Evolutionary conservation across 1,140 invertebrate species (phyloP), one percentile per base, ranked within the genome.

Genomic region (Aleiodes sp.): DNA sequence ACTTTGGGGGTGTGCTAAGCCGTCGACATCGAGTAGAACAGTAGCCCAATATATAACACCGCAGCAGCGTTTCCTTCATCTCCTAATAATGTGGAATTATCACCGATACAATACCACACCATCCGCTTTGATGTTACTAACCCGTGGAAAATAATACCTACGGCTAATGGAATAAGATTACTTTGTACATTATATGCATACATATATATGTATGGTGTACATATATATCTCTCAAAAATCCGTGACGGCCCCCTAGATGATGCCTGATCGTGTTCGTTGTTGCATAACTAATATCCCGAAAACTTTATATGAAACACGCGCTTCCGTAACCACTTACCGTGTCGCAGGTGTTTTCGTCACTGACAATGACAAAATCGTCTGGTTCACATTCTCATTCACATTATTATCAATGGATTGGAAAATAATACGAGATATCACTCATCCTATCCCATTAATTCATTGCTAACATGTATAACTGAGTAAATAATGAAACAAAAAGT

Each of bases 21-120:
- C 28, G 24, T 28, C 28, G 52, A 29, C 46, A 26, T 6, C 16
- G 7, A 52, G 19, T 31, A 31, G 28, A 81, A 82, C 82, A 82
- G 37, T 61, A 24, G 3, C 52, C 6, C 52, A 39, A 14, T n/a
- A 14, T 28, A 63, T 56, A 52, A 29, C 9, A 12, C 28, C 28
- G 35, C 79, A 83, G 31, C 31, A 33, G 7, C 59, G 28, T 21
- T 14, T 26, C 21, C 24, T 26, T 63, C 61, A 41, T 37, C 24
- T 68, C 73, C 78, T 84, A 85, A 86, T 86, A 86, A 85, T 81
- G 81, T 84, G 84, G 84, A 85, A 86, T 86, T 86, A 86, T 85
- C 82, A 76, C 76, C 75, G 77, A 84, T 82, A 85, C 84, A 84
- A 86, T 84, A 74, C 74, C 74, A 78, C 68, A 75, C 76, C 81